Evolutionary conservation across 2,113 vertebrate genomes (phyloP).

Genomic region (Leucopsar rothschildi): DNA sequence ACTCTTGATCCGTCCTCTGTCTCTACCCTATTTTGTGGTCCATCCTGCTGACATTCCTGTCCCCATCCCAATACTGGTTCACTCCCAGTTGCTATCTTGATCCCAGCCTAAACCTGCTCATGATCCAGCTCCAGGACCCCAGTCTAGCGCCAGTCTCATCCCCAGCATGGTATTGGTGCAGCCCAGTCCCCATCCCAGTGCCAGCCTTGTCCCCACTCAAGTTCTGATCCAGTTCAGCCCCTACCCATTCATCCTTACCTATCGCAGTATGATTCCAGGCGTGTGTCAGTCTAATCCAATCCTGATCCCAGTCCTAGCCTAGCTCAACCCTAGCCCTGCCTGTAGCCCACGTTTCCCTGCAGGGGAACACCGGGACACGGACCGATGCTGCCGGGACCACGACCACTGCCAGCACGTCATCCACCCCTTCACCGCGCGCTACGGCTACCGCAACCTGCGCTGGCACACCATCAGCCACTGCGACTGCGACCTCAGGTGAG

Average conservation of each 20-base stretch:
- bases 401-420: slow-evolving; percentile 88
- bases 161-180: not conserved
- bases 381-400: slow-evolving; percentile 88
- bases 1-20: not conserved
- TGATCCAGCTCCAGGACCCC: not conserved
- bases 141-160: not conserved
- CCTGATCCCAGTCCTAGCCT: not conserved
- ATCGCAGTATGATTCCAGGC: not conserved
- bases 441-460: slow-evolving; percentile 85
- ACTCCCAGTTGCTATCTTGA: not conserved
- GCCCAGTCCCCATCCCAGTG: too few relatives aligned
- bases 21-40: not conserved
- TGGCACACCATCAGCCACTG: slow-evolving; percentile 89
- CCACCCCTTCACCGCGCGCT: slow-evolving; percentile 83
- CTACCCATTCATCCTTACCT: not conserved
- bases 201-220: not conserved
- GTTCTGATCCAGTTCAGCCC: rapidly evolving
- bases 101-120: not conserved
- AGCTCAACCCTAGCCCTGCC: not conserved
- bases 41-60: not conserved
- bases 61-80: not conserved
- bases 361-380: slow-evolving; percentile 85
- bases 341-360: not conserved
- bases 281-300: rapidly evolving
- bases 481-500: slow-evolving; percentile 84